Base-by-base conservation (phyloP, 2,888 invertebrate species). In the Drosophila hamatofila region DNA sequence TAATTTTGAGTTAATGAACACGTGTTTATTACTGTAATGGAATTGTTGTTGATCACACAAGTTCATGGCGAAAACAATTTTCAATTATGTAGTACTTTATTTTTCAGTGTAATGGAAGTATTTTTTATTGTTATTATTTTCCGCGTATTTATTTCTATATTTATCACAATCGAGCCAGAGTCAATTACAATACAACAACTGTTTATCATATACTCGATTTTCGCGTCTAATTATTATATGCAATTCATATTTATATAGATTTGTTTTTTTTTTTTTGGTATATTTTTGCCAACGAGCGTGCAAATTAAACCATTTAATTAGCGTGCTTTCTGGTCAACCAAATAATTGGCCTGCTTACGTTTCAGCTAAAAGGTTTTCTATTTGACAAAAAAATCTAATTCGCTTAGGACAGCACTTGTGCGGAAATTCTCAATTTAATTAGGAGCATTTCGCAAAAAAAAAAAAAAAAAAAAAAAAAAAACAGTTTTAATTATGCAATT, bases 61-160 rank as follows among this genome's bases (percentile, higher is more conserved):
- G 84, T 84, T 84, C 84, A 84, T 71, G 89, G 84, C 80, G 71
- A 89, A 87, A 86, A 59, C 77, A 81, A 89, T 89, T 86, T 81
- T 51, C 79, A 80, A 75, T 80, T 66, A 68, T 80, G 39, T 18
- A 39, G 14, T 42, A 52, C 39, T 56, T 77, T 65, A 54, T 39
- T 52, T 54, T 44, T 16, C 39, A 30, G 21, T 65, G 67, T 73
- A 70, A 62, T 59, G 9, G 52, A 78, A 62, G 18, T 80, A 39
- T 54, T 58, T 67, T 67, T 48, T 51, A 37, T 44, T 2, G 9
- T 44, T 35, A 27, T 33, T 41, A 44, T 23, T 44, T 55, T 14
- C 18, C 18, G 33, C 8, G 33, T 51, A 52, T 21, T 48, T 51
- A 58, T 44, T 59, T 49, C 16, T 57, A 37, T 52, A 61, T 51